Evolutionary conservation across 2,113 vertebrate genomes (phyloP), one percentile per base, ranked within the genome.

Genomic region (Poeciliopsis occidentalis): DNA sequence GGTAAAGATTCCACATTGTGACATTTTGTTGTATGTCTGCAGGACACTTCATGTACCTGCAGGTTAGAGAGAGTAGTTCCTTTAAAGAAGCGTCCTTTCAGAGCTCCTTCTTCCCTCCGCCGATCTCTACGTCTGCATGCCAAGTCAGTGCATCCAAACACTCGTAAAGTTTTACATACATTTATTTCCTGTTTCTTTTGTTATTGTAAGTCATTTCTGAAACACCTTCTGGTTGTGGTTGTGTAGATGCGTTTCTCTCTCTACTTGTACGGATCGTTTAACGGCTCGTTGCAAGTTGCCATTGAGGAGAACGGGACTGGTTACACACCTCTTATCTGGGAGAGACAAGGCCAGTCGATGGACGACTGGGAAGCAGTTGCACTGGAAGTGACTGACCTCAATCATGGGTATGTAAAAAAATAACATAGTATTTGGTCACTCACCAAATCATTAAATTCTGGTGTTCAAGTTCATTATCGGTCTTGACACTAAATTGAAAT

Each of bases 31-130:
- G 44, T 78, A 67, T n/a, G 4, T 60, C 80, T 67, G 27, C 78
- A 97, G 96, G 96, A 34, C 91, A 95, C 82, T 96, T 97, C 74
- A 92, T 97, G 63, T 95, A 96, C 79, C 81, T 97, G 67, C 89
- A 87, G 82, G 91, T 95, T 37, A 85, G 91, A 64, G 92, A 89
- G 69, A 88, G 69, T 60, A 81, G 84, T 60, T 87, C 87, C 0
- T 78, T 66, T 0, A 88, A 77, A 3, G 54, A 88, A 63, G 94
- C 95, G 0, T 91, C 79, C 39, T 78, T 95, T 79, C 86, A 92
- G 72, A 97, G 96, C 65, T 69, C 82, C 17, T 84, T 68, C 47
- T 92, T 97, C 73, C 95, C 95, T 72, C 80, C 82, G 26, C 93
- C 86, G 2, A 76, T 94, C 66, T 87, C 95, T 7, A 86, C 84